phyloP scores from a whole-genome alignment of 2,113 vertebrate genomes.

The Oreochromis spilurus region DNA sequence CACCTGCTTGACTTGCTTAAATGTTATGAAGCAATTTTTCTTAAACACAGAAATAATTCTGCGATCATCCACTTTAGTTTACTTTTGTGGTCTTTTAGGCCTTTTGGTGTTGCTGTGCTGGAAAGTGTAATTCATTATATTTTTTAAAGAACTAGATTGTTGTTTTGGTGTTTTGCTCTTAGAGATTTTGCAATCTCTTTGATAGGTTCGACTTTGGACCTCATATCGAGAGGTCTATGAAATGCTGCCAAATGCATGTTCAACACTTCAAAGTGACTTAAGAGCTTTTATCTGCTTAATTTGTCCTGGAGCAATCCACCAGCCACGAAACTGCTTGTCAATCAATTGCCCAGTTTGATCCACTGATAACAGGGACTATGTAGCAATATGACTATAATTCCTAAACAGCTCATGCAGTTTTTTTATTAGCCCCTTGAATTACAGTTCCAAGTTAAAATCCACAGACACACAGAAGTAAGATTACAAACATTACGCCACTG shows the following conservation, averaged over 20 bases:
- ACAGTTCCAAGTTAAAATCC: neutral
- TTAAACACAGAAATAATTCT: neutral
- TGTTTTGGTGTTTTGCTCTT: neutral
- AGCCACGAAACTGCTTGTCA: neutral
- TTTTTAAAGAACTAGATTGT: neutral
- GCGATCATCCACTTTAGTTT: neutral
- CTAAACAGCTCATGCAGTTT: neutral
- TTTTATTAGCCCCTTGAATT: neutral
- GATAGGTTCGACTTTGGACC: neutral
- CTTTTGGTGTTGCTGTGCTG: neutral
- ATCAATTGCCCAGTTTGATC: neutral
- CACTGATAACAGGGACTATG: neutral
- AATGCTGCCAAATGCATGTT: neutral
- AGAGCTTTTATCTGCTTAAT: neutral
- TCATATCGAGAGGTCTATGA: fast-evolving
- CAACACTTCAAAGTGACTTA: neutral
- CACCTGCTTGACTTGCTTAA: neutral
- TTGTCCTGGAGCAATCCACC: neutral
- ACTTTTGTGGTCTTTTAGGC: neutral
- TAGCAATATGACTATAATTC: neutral
- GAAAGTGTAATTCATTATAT: fast-evolving
- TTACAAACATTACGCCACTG: neutral
- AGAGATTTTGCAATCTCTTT: neutral
- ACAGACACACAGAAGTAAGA: neutral
- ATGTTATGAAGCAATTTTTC: neutral